phyloP scores from a whole-genome alignment of 2,113 vertebrate species.

The Theropithecus gelada region DNA sequence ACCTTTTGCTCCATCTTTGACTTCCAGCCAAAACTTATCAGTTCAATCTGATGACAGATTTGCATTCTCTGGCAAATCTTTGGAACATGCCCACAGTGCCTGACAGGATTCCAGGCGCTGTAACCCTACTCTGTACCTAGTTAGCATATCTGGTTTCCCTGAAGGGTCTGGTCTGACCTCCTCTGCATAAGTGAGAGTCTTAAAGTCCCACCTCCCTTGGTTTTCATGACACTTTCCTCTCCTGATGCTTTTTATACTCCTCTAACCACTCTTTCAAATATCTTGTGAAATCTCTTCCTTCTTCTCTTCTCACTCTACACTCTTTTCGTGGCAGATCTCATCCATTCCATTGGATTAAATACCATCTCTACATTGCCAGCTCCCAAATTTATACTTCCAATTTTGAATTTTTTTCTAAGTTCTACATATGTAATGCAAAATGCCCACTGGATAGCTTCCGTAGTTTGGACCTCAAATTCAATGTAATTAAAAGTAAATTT shows the following conservation, averaged over 20 bases:
- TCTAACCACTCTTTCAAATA: conserved; percentile 8
- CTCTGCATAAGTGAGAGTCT: background rate
- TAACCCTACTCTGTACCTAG: background rate
- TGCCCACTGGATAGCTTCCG: conserved; percentile 39
- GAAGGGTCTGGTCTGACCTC: background rate
- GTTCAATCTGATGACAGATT: conserved; percentile 37
- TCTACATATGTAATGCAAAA: conserved; percentile 53
- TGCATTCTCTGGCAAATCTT: conserved; percentile 6
- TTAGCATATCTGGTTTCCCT: background rate
- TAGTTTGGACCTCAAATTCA: conserved; percentile 55
- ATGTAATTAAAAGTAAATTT: conserved; percentile 50
- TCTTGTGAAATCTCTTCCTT: conserved; percentile 27
- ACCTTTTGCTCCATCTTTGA: conserved; percentile 21
- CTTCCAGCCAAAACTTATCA: background rate
- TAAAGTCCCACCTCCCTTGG: background rate
- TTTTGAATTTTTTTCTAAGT: conserved; percentile 55
- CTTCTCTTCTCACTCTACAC: conserved; percentile 29
- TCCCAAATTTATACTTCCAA: conserved; percentile 62
- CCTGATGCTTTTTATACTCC: conserved; percentile 40
- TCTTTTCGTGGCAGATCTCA: conserved; percentile 59
- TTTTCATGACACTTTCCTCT: background rate
- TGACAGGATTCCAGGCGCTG: background rate
- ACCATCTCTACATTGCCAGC: conserved; percentile 57
- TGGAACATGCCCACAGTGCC: background rate
- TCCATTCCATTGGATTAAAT: conserved; percentile 55